Conservation (phyloP, 92 coral and sea anemone genomes). For the Phenganax marumi region DNA sequence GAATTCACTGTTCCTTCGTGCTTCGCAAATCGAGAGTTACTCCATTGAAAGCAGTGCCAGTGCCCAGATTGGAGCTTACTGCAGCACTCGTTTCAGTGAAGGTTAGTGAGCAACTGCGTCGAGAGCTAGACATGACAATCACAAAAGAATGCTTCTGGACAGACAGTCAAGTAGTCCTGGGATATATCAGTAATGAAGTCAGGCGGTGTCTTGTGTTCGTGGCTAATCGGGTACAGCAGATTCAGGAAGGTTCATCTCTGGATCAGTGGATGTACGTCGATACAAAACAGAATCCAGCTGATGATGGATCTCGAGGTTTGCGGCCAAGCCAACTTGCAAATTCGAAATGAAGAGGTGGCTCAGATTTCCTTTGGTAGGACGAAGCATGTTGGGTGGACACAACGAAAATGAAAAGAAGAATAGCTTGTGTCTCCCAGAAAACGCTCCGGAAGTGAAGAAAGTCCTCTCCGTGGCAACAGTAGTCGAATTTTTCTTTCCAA, state of each 20-base stretch:
- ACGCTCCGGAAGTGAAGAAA: conserved; percentile 58
- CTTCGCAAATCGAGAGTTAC: too few species aligned
- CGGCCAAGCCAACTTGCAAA: too few species aligned
- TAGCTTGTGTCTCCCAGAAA: neutral
- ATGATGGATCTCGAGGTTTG: conserved; percentile 42
- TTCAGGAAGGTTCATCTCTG: too few species aligned
- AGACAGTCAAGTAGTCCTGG: too few species aligned
- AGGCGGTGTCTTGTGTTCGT: neutral
- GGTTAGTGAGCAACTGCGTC: too few species aligned
- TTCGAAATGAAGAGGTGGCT: conserved; percentile 48
- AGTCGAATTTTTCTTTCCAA: conserved; percentile 17
- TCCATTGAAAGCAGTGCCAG: too few species aligned
- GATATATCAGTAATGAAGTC: neutral
- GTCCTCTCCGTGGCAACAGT: conserved; percentile 28
- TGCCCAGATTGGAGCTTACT: too few species aligned
- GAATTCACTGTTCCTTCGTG: too few species aligned
- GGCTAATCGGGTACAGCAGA: too few species aligned
- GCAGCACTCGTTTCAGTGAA: too few species aligned
- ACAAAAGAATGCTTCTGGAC: too few species aligned
- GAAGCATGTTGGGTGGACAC: conserved; percentile 23
- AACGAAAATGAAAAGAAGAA: neutral
- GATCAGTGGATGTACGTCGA: conserved; percentile 35
- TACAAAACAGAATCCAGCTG: conserved; percentile 44
- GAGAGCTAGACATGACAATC: too few species aligned
- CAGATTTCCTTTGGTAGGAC: conserved; percentile 55